Evolutionary conservation across 2,113 vertebrate species (phyloP), one percentile per base, ranked within the genome.

Genomic region (Ia io): DNA sequence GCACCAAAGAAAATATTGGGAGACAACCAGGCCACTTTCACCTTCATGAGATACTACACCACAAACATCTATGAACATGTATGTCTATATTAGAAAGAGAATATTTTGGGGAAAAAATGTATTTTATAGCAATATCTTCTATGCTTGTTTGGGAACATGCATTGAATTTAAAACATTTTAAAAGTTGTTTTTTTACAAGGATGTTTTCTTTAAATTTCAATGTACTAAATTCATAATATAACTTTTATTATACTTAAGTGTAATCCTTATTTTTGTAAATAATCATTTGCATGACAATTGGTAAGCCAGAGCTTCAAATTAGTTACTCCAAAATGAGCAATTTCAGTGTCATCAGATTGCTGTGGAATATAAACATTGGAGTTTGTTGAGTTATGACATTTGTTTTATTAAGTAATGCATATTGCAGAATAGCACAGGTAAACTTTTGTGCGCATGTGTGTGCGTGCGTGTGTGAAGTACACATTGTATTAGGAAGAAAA

Each of bases 321-420:
- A 84, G 22, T 44, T 76, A 88, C 2, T 77, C 17, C 14, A 61
- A 44, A 2, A 82, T 82, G n/a, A 95, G 14, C 5, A 86, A 78
- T 80, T 84, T 84, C 18, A 83, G 30, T 42, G 18, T 80, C 17
- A 84, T 17, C 42, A 53, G 32, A 91, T 44, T 79, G 6, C 28
- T 63, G 6, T 47, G 16, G 28, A 96, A 90, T 84, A 65, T 59
- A 70, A 93, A 53, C 30, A 76, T 2, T 53, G 40, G 32, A 89
- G 3, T 93, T 42, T 92, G 14, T 37, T 53, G 37, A 95, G 49
- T 82, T 91, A 61, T 83, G 56, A 67, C 16, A 71, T 30, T 23
- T 6, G n/a, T 40, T 53, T 89, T 76, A 71, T 74, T 93, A 91
- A 94, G 53, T 73, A 87, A 96, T 51, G 14, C 18, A 91, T 59